Evolutionary conservation across 2,113 vertebrate species (phyloP).

Genomic region (Ameiurus melas): DNA sequence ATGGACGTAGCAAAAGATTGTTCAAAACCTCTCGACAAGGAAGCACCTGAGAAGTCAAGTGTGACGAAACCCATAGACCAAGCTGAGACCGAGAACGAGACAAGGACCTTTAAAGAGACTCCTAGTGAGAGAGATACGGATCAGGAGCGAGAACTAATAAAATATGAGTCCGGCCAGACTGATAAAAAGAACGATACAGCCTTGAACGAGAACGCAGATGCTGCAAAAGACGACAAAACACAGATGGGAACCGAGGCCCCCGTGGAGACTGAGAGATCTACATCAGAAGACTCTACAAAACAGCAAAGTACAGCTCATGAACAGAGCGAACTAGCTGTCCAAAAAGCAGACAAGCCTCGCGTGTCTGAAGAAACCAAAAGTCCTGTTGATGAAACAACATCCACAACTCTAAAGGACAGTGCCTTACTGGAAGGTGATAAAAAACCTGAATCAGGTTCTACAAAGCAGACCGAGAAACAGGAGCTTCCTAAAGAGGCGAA

Average conservation of each 20-base stretch:
- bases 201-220: constrained; percentile 7
- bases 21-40: background rate
- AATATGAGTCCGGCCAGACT: background rate
- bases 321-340: background rate
- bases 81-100: background rate
- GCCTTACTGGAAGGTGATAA: constrained; percentile 13
- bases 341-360: background rate
- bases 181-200: background rate
- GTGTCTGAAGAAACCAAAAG: constrained; percentile 21
- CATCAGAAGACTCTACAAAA: constrained; percentile 19
- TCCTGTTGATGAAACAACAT: background rate
- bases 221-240: background rate
- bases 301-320: background rate
- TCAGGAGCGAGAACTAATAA: background rate
- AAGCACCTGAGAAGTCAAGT: background rate
- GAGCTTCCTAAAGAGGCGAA: background rate
- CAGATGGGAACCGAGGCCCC: background rate
- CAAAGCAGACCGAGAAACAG: background rate
- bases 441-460: background rate
- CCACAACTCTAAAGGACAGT: background rate
- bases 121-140: background rate
- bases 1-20: background rate
- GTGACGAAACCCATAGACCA: background rate
- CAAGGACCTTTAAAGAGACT: background rate
- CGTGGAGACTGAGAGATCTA: background rate